Conservation (phyloP, 2,113 vertebrate genomes). For the Equus przewalskii region DNA sequence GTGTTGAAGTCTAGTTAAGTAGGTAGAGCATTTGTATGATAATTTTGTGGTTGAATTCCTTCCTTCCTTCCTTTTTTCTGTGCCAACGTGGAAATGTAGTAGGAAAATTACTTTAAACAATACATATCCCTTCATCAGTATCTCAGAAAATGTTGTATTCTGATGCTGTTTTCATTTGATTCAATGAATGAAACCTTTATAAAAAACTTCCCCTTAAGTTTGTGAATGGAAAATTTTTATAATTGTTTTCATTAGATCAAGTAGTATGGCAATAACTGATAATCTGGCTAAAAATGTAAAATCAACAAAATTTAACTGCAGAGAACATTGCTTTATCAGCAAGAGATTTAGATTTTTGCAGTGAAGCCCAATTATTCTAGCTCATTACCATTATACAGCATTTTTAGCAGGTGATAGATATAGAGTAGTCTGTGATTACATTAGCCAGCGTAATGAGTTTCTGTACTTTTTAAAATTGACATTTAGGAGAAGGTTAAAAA, state of each 20-base stretch:
- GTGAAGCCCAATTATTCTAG: constrained; percentile 60
- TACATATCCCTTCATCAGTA: background rate
- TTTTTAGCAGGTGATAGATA: constrained; percentile 63
- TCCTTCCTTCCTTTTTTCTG: background rate
- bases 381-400: constrained; percentile 70
- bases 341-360: constrained; percentile 60
- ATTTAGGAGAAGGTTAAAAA: constrained; percentile 47
- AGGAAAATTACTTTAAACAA: constrained; percentile 40
- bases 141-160: constrained; percentile 38
- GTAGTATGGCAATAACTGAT: background rate
- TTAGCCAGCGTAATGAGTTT: constrained; percentile 43
- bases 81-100: constrained; percentile 25
- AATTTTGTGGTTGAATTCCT: background rate
- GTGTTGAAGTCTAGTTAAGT: background rate
- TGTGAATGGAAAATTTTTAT: constrained; percentile 74
- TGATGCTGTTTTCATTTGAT: constrained; percentile 34
- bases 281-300: constrained; percentile 65
- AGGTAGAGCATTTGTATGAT: background rate
- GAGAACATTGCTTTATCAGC: constrained; percentile 81
- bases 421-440: constrained; percentile 55
- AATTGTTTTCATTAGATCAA: constrained; percentile 40
- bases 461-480: constrained; percentile 18
- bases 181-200: constrained; percentile 51
- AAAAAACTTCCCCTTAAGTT: constrained; percentile 32
- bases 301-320: constrained; percentile 73